These are phyloP conservation scores for Tenualosa thibaudeaui DNA, from an alignment of 2,797 vertebrate genomes.

Conservation along the genomic window DNA sequence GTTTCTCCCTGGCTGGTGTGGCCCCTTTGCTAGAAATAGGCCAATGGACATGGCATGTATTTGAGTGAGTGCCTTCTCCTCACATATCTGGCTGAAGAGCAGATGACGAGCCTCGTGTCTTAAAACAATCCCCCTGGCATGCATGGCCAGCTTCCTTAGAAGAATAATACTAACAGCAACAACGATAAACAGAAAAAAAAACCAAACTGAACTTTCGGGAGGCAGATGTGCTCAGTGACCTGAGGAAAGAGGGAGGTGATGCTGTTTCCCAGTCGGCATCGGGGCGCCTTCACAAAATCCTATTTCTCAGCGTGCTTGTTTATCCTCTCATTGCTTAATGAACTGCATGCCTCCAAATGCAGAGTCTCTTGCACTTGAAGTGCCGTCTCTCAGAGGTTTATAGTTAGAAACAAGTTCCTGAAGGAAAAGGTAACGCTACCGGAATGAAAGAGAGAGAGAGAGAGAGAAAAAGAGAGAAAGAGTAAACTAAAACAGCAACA, in stretches of 20 bases:
- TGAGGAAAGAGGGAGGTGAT: background rate
- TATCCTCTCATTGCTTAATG: conserved; percentile 11
- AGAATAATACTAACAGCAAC: background rate
- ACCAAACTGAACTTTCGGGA: conserved; percentile 4
- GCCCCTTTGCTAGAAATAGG: background rate
- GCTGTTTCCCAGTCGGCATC: background rate
- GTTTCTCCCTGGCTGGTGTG: background rate
- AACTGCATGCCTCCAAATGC: background rate
- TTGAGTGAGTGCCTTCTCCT: background rate
- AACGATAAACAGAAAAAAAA: background rate
- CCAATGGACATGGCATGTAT: background rate
- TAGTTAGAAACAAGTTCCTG: conserved; percentile 13
- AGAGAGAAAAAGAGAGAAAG: background rate
- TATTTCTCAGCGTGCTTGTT: conserved; percentile 2
- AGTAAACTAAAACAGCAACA: conserved; percentile 6
- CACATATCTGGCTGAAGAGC: background rate
- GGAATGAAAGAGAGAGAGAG: background rate
- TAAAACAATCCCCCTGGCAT: background rate
- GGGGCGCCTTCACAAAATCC: background rate
- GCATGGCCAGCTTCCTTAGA: background rate
- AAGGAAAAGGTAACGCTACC: background rate
- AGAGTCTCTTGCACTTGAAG: background rate
- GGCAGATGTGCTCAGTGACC: background rate
- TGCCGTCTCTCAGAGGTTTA: background rate
- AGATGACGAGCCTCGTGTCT: background rate